Evolutionary conservation across 2,113 vertebrate genomes (phyloP), one percentile per base, ranked within the genome.

Genomic region (Myrmophylax atrothorax): DNA sequence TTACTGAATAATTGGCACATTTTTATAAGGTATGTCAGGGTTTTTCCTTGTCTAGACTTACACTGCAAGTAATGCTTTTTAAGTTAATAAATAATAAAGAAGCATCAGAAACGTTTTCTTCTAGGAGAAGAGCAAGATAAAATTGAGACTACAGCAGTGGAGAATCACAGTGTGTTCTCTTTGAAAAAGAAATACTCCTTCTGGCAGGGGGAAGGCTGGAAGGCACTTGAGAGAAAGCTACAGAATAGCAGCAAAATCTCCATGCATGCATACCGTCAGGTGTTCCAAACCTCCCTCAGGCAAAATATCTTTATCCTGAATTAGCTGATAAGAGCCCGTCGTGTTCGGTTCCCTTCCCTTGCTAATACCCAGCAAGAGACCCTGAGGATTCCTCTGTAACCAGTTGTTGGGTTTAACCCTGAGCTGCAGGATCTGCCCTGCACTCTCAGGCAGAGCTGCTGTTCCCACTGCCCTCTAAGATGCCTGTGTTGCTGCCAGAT

Each of bases 401-500:
- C 6, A 7, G 37, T 1, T 3, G 3, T 35, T 28, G 2, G 6
- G 25, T 18, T 46, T 31, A 26, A 14, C 7, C 18, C 55, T n/a
- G 12, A 73, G 20, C 40, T 8, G 3, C 12, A 50, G 49, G 49
- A 50, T 25, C 40, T 28, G 23, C 22, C 0, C 24, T 4, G 31
- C 17, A 1, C 13, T 6, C 19, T 10, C 2, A 4, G 40, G 37
- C 47, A 33, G 10, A 67, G 14, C 35, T 7, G 3, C 12, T 33
- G 12, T 12, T 22, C 19, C 66, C 4, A 0, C 3, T 55, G n/a
- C 50, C 75, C 49, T 67, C 7, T 3, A 49, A 68, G 2, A 19
- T 60, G 5, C 31, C 42, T 58, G 15, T 1, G 1, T 93, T 33
- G 20, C 49, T 81, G 90, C 74, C 86, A 98, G 99, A 97, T 99